Base-by-base conservation (phyloP, 2,888 invertebrate species). In the Hypselothyrea guttata region DNA sequence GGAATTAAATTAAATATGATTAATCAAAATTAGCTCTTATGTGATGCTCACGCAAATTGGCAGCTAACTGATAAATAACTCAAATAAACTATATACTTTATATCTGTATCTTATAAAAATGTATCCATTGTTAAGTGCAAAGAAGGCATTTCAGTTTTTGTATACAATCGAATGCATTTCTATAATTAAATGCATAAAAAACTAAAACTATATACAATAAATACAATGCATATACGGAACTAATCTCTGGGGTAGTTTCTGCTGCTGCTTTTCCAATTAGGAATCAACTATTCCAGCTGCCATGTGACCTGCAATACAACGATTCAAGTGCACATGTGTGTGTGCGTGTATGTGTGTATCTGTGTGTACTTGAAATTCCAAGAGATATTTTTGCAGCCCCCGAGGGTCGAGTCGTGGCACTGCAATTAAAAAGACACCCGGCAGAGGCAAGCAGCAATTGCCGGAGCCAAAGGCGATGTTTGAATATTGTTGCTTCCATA, bases 371-470 rank as follows among this genome's bases (percentile, higher is more conserved):
- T 78, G 81, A 78, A 78, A 81, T 83, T 78, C 84, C 78, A 71
- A 78, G 84, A 79, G 84, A 79, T 79, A 79, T 83, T 83, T 78
- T 83, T 41, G 84, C 75, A 82, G 83, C 59, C 61, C 51, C 67
- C 81, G 77, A 83, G 84, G 73, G 81, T 83, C 78, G 81, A 34
- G 54, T 45, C 34, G 52, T 62, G 71, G 75, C 71, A 69, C 65
- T 83, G 78, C 84, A 78, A 78, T 78, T 78, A 75, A 83, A 55
- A 75, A 75, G 66, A 66, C 79, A 66, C 65, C 71, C 68, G 66
- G 52, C 75, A 59, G 40, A 41, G 40, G 18, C 28, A 18, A 12
- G 22, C 16, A 46, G 48, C n/a, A 11, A 35, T 16, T 15, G 34
- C 12, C 37, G 35, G 68, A 28, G 28, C 8, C 59, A 52, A 16